Evolutionary conservation across 1,140 invertebrate species (phyloP).

Genomic region (Drosophila paulistorum): DNA sequence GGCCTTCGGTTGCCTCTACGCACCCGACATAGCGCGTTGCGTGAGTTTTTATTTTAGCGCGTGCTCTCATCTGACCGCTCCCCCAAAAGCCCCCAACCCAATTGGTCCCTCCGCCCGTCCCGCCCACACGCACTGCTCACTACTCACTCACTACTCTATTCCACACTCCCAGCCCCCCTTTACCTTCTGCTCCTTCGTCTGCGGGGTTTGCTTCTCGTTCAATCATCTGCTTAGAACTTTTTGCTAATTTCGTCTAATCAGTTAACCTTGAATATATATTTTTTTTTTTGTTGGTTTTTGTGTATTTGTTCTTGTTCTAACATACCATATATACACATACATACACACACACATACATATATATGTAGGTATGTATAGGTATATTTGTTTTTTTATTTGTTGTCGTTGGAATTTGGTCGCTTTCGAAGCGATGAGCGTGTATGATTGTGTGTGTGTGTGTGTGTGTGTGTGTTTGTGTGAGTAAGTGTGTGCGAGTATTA

Average conservation of each 20-base stretch:
- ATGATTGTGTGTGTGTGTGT: slow-evolving; percentile 43
- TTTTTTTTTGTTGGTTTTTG: slow-evolving; percentile 13
- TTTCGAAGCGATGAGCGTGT: slow-evolving; percentile 30
- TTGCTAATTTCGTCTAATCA: slow-evolving; percentile 79
- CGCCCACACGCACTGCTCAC: slow-evolving; percentile 1
- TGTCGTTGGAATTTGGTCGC: slow-evolving; percentile 58
- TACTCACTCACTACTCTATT: background rate
- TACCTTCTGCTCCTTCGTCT: background rate
- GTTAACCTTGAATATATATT: slow-evolving; percentile 77
- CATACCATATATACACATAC: slow-evolving; percentile 3
- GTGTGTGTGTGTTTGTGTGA: slow-evolving; percentile 46
- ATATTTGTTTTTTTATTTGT: slow-evolving; percentile 58
- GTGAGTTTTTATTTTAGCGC: slow-evolving; percentile 72
- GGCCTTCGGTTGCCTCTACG: slow-evolving; percentile 15
- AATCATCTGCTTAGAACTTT: slow-evolving; percentile 75
- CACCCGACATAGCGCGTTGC: slow-evolving; percentile 54
- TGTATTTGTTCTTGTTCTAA: slow-evolving; percentile 14
- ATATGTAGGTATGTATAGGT: background rate
- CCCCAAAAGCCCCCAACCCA: background rate
- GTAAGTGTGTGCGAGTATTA: slow-evolving; percentile 47
- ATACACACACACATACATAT: background rate
- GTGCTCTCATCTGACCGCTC: slow-evolving; percentile 59
- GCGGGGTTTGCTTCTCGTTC: slow-evolving; percentile 23
- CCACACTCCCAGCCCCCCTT: background rate
- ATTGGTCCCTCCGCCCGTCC: background rate